phyloP scores from a whole-genome alignment of 2,113 vertebrate species.

The Psittacus erithacus region DNA sequence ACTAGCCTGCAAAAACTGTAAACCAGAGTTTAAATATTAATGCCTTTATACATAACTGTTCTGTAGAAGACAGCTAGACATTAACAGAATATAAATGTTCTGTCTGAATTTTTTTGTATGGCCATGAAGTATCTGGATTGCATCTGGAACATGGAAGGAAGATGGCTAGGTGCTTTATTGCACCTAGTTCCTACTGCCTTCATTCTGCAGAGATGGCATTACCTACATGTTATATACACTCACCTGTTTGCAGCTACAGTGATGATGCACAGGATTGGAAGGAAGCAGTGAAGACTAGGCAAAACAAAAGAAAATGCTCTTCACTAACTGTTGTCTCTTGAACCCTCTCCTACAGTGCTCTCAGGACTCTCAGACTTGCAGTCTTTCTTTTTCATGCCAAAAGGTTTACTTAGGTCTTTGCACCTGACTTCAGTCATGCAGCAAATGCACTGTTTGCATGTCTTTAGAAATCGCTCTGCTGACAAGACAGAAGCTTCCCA shows the following conservation, averaged over 20 bases:
- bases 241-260: neutral
- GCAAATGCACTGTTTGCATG: neutral
- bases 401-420: neutral
- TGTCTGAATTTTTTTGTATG: neutral
- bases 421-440: neutral
- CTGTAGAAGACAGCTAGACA: neutral
- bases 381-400: neutral
- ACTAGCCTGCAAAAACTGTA: neutral
- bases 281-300: neutral
- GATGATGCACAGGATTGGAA: neutral
- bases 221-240: neutral
- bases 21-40: neutral
- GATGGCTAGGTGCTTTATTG: neutral
- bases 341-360: neutral
- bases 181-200: neutral
- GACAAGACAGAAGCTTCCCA: neutral
- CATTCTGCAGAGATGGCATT: neutral
- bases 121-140: neutral
- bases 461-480: neutral
- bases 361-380: neutral
- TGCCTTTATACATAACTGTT: neutral
- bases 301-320: neutral
- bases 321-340: neutral
- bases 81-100: neutral
- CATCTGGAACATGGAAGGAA: neutral